Evolutionary conservation across 2,888 invertebrate species (phyloP).

Genomic region (Melinaea menophilus): DNA sequence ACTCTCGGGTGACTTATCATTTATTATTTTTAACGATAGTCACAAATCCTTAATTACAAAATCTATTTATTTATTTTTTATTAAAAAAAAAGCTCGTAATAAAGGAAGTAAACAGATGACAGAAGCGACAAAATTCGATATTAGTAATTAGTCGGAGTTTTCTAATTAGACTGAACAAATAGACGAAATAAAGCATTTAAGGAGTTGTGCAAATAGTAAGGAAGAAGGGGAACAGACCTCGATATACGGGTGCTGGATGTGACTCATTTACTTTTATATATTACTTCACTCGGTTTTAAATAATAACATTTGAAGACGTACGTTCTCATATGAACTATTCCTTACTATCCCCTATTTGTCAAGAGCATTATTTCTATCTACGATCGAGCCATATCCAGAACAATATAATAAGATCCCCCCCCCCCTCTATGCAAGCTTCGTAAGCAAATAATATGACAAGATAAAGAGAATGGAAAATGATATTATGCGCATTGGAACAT

Average conservation of each 20-base stretch:
- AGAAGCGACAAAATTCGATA: slow-evolving; percentile 61
- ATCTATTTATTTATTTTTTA: not conserved
- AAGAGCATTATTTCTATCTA: not conserved
- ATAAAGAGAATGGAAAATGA: slow-evolving; percentile 51
- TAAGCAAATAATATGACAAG: slow-evolving; percentile 63
- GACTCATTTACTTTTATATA: slow-evolving; percentile 8
- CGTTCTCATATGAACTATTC: too few relatives aligned
- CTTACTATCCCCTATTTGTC: not conserved
- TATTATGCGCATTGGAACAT: slow-evolving; percentile 36
- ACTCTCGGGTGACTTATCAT: not conserved
- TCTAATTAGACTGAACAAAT: slow-evolving; percentile 76
- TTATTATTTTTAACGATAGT: not conserved
- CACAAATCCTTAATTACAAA: not conserved
- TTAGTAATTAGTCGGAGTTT: slow-evolving; percentile 71
- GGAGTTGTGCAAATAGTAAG: slow-evolving; percentile 70
- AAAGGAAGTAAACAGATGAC: slow-evolving; percentile 31
- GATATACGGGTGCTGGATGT: slow-evolving; percentile 24
- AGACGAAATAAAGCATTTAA: slow-evolving; percentile 76
- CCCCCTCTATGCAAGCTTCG: slow-evolving; percentile 49
- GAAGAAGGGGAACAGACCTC: slow-evolving; percentile 48
- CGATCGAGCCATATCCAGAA: slow-evolving; percentile 34
- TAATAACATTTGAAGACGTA: not conserved
- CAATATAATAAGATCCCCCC: slow-evolving; percentile 38
- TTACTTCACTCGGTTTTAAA: not conserved
- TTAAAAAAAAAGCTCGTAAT: not conserved